Percentiles rank a stretch among this genome's conserved stretches.
These are phyloP conservation scores for Channa striata DNA, from an alignment of 2,797 vertebrate species.

Conservation along the genomic window DNA sequence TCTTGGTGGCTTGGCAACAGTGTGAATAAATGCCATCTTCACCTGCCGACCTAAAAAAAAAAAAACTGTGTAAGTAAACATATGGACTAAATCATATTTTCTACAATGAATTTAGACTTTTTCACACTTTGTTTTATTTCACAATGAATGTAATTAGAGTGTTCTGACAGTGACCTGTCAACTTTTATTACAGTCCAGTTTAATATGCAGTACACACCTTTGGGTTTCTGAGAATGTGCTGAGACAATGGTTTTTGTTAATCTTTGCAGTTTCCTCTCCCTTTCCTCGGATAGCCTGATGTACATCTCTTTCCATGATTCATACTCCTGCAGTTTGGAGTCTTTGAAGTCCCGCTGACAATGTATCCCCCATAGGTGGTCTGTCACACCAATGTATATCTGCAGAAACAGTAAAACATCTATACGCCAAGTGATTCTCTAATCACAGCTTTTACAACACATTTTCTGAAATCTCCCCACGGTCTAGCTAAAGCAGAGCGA, in stretches of 20 bases:
- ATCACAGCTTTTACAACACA: neutral
- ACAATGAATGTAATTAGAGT: neutral
- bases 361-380: conserved; percentile 90
- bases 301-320: conserved; percentile 94
- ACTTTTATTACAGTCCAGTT: neutral
- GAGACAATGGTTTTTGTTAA: conserved; percentile 89
- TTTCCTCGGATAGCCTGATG: conserved; percentile 85
- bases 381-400: conserved; percentile 86
- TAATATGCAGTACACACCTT: conserved; percentile 79
- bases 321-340: conserved; percentile 82
- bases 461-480: neutral
- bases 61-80: neutral
- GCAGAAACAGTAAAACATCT: conserved; percentile 15
- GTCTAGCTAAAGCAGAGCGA: neutral
- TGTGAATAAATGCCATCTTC: conserved; percentile 90
- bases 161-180: neutral
- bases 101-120: neutral
- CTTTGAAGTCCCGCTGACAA: conserved; percentile 89
- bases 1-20: conserved; percentile 89
- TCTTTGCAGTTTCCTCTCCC: conserved; percentile 87
- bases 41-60: conserved; percentile 86
- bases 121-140: neutral
- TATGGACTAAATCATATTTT: neutral
- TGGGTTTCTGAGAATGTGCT: conserved; percentile 88
- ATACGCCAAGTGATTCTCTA: neutral